Conservation (phyloP, 2,113 vertebrate genomes). For the Myotis yumanensis region DNA sequence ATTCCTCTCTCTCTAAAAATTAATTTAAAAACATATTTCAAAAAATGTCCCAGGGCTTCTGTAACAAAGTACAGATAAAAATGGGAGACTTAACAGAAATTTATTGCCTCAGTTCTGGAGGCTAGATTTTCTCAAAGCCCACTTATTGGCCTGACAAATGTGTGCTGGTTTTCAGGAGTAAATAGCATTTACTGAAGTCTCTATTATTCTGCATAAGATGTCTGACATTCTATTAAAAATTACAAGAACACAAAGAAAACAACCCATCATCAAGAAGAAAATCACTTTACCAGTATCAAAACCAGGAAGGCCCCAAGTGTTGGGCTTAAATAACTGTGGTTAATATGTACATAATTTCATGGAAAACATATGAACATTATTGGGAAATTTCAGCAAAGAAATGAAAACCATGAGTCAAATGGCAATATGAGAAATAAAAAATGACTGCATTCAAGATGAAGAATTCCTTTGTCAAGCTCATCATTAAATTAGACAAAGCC, state of each 20-base stretch:
- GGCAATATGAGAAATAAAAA: background rate
- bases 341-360: background rate
- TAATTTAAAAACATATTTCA: too few species aligned
- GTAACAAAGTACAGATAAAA: background rate
- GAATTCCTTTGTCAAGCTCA: background rate
- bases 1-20: too few species aligned
- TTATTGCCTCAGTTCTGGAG: background rate
- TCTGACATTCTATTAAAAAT: background rate
- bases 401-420: background rate
- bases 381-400: background rate
- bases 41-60: too few species aligned
- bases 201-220: background rate
- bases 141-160: background rate
- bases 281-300: background rate
- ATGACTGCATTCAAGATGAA: background rate
- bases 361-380: background rate
- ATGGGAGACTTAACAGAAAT: background rate
- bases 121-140: background rate
- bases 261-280: background rate
- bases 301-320: background rate
- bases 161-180: background rate
- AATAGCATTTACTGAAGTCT: background rate
- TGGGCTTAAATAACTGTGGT: background rate
- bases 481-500: background rate
- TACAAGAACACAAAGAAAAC: background rate